Evolutionary conservation across 2,113 vertebrate species (phyloP).

Genomic region (Dascyllus trimaculatus): DNA sequence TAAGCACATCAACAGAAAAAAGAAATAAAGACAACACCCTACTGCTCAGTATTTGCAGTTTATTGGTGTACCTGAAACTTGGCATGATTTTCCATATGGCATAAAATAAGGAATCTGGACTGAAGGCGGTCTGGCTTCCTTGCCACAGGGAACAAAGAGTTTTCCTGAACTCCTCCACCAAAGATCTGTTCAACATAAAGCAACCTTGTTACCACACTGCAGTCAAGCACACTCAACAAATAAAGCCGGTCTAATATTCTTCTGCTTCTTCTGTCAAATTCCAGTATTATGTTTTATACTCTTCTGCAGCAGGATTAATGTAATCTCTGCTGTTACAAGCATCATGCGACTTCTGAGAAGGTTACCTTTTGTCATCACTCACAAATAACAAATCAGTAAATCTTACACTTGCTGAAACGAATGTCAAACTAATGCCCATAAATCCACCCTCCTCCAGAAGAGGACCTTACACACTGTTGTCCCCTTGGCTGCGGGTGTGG

Average conservation of each 20-base stretch:
- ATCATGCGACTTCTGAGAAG: background rate
- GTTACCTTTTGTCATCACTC: background rate
- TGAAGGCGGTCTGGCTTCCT: slow-evolving; percentile 95
- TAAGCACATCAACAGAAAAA: background rate
- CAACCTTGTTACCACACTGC: background rate
- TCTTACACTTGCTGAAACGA: slow-evolving; percentile 11
- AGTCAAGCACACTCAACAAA: too few species aligned
- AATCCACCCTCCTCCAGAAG: slow-evolving; percentile 50
- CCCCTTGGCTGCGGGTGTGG: slow-evolving; percentile 98
- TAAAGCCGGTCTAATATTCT: background rate
- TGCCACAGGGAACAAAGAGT: slow-evolving; percentile 98
- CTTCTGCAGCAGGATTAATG: background rate
- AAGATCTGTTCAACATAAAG: slow-evolving; percentile 85
- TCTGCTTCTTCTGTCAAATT: background rate
- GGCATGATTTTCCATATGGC: slow-evolving; percentile 99
- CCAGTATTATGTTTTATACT: background rate
- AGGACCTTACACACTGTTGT: slow-evolving; percentile 94
- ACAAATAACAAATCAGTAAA: background rate
- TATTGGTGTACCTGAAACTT: slow-evolving; percentile 92
- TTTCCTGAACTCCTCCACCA: slow-evolving; percentile 99
- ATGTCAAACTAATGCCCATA: slow-evolving; percentile 29
- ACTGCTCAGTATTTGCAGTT: background rate
- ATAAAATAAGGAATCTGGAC: slow-evolving; percentile 97
- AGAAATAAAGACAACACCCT: background rate
- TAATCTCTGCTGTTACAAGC: background rate